Conservation (phyloP, 2,113 vertebrate genomes). For the Tiliqua scincoides region DNA sequence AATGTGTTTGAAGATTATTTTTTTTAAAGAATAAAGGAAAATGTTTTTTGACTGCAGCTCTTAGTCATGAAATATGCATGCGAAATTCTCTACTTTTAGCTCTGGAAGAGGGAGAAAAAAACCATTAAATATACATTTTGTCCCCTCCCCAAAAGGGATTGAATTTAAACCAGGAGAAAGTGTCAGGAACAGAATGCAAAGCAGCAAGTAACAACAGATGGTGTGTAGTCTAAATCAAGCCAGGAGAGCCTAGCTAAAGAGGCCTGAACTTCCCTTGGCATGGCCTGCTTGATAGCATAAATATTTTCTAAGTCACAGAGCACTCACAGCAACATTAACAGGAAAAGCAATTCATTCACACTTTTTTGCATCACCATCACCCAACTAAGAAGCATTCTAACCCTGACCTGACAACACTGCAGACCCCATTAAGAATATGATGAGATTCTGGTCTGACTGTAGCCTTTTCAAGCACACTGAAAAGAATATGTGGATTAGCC, state of each 20-base stretch:
- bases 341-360: conserved; percentile 24
- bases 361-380: background rate
- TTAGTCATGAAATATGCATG: conserved; percentile 25
- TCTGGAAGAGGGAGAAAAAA: background rate
- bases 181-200: conserved; percentile 26
- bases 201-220: conserved; percentile 34
- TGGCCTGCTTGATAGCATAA: conserved; percentile 28
- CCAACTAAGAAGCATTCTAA: conserved; percentile 10
- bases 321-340: conserved; percentile 20
- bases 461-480: conserved; percentile 27
- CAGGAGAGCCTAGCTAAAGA: conserved; percentile 1
- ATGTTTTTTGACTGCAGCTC: background rate
- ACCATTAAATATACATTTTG: conserved; percentile 13
- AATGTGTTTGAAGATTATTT: background rate
- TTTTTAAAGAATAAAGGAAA: background rate
- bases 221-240: conserved; percentile 1
- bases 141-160: background rate
- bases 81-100: conserved; percentile 16
- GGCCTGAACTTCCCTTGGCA: background rate
- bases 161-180: background rate
- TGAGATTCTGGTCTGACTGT: background rate
- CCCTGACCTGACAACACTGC: background rate
- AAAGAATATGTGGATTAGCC: conserved; percentile 19
- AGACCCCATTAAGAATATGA: background rate
- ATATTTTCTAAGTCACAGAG: conserved; percentile 33